Base-by-base conservation (phyloP, 2,888 invertebrate genomes). In the Microlaimidae sp. region DNA sequence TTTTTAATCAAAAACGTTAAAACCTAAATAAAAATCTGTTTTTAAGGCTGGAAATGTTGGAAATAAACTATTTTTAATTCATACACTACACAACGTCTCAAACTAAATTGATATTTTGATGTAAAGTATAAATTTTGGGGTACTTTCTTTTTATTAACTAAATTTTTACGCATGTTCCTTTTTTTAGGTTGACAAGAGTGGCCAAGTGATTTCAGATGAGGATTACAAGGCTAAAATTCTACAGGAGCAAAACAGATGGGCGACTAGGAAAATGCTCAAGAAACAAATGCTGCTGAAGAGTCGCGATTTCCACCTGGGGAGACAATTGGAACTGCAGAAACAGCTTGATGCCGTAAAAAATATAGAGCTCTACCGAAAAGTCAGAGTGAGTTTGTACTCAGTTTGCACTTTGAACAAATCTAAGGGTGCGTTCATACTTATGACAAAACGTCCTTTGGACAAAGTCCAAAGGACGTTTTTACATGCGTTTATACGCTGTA, bases 271-370 rank as follows among this genome's bases (percentile, higher is more conserved):
- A 3, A 19, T 24, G 4, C 38, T 40, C 4, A 4, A 51, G 21
- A 19, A 38, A 25, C 43, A 41, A 5, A 7, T 19, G 26, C 21
- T n/a, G 5, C 28, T 3, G 17, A 3, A 23, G 26, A 43, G 13
- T 25, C n/a, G 29, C 2, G 54, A 54, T 5, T 54, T 49, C 45
- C 40, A 54, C 5, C 45, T 54, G 17, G 49, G 49, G 4, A 27
- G 54, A 3, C 54, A 54, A 26, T 19, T 54, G 43, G 54, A 54
- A 38, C 43, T 54, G 49, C 42, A 49, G 49, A n/a, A 32, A 17
- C 54, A 54, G 32, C 45, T 54, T 2, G 28, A 40, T 7, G 54
- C 54, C 23, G 50, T 54, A 10, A n/a, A n/a, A 13, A 54, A 49
- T 17, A 38, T 54, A 2, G 28, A 24, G 24, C 2, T 28, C 24